A percentile compares a stretch with the other conserved stretches of the same genome.
Conservation (phyloP, 2,797 vertebrate species). For the Netta rufina region DNA sequence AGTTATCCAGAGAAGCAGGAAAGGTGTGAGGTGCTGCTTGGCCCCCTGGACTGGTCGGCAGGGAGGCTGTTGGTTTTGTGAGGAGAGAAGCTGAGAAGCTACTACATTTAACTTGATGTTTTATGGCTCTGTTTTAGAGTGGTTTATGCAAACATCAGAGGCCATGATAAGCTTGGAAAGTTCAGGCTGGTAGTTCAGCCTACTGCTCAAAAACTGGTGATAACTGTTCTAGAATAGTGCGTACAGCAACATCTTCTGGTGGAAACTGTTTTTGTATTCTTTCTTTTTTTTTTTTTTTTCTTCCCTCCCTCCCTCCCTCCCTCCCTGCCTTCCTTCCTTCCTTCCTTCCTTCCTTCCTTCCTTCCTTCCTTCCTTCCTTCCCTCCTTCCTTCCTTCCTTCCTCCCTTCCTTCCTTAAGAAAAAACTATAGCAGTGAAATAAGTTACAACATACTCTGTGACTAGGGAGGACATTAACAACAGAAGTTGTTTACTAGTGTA, state of each 20-base stretch:
- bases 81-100: slow-evolving; percentile 31
- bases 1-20: slow-evolving; percentile 35
- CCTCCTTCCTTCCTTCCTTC: not conserved
- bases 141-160: slow-evolving; percentile 43
- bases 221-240: not conserved
- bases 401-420: not conserved
- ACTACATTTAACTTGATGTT: slow-evolving; percentile 4
- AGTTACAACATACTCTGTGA: not conserved
- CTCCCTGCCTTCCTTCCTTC: no score
- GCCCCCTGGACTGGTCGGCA: slow-evolving; percentile 1
- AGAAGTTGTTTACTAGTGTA: not conserved
- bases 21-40: not conserved
- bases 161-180: not conserved
- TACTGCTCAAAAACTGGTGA: not conserved
- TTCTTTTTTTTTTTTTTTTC: no score
- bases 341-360: no score
- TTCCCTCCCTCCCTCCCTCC: no score
- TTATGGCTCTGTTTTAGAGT: not conserved
- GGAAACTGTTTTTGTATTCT: not conserved
- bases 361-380: not conserved
- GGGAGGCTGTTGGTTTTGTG: slow-evolving; percentile 6
- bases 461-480: not conserved
- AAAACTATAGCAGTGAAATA: not conserved
- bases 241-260: not conserved
- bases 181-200: not conserved